Percentiles rank a stretch among this genome's conserved stretches.
phyloP scores from a whole-genome alignment of 2,113 vertebrate species.

The Petrocephalus microphthalmus region DNA sequence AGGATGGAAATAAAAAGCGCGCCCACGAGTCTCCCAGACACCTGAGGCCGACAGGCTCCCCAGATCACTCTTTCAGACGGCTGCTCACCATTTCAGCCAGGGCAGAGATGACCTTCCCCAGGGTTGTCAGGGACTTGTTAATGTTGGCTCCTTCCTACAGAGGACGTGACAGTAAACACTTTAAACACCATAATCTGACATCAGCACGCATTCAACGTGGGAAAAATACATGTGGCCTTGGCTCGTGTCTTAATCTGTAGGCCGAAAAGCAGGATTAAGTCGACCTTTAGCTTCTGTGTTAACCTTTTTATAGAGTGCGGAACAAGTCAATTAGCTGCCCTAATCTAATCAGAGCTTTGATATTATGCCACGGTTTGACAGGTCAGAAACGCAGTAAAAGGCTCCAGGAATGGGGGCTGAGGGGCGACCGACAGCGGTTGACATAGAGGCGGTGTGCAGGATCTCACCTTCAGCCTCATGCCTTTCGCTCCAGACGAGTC shows the following conservation, averaged over 20 bases:
- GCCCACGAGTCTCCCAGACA: not conserved
- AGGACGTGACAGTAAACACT: not conserved
- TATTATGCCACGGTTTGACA: not conserved
- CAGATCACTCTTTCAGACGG: not conserved
- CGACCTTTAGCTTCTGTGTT: not conserved
- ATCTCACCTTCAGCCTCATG: conserved; percentile 74
- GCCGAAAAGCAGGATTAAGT: not conserved
- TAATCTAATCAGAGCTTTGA: not conserved
- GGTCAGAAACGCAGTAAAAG: too few relatives aligned
- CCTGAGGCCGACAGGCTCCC: not conserved
- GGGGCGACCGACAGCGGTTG: not conserved
- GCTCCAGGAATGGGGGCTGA: too few relatives aligned
- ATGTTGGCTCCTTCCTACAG: conserved; percentile 83
- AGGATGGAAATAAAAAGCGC: too few relatives aligned
- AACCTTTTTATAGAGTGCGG: not conserved
- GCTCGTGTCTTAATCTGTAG: not conserved
- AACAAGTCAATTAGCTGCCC: not conserved
- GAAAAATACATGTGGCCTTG: not conserved
- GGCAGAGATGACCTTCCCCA: conserved; percentile 84
- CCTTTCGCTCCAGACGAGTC: conserved; percentile 82
- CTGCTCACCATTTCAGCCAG: conserved; percentile 74
- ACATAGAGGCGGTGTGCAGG: not conserved
- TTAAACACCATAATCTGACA: not conserved
- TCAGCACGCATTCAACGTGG: not conserved
- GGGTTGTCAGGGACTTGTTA: conserved; percentile 83